Evolutionary conservation across 1,140 invertebrate genomes (phyloP).

Genomic region (Homarus americanus): DNA sequence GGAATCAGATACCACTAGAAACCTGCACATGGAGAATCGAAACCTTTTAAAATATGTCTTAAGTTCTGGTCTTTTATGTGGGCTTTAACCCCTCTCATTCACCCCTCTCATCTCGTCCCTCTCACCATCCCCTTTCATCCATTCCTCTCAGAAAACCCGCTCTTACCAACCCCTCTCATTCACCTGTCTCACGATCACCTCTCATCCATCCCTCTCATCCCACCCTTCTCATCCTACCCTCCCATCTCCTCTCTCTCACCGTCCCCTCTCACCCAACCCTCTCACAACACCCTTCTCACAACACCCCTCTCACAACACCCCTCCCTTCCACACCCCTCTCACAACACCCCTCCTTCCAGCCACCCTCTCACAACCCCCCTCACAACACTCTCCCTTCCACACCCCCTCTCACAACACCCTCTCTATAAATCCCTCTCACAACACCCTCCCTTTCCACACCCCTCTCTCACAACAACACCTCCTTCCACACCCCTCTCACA

Average conservation of each 20-base stretch:
- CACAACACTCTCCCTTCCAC: background rate
- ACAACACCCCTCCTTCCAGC: background rate
- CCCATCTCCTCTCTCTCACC: background rate
- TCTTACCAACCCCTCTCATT: background rate
- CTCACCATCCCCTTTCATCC: no score
- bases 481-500: background rate
- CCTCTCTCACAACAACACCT: no score
- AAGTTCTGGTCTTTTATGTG: no score
- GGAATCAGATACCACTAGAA: no score
- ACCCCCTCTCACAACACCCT: background rate
- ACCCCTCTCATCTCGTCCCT: background rate
- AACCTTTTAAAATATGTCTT: no score
- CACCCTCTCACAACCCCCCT: background rate
- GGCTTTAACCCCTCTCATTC: background rate
- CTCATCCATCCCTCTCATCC: background rate
- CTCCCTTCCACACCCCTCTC: background rate
- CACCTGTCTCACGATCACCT: background rate
- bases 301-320: background rate
- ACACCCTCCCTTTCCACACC: background rate
- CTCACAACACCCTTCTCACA: background rate
- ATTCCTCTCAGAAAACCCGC: no score
- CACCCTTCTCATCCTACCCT: background rate
- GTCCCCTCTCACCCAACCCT: background rate
- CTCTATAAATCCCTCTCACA: background rate
- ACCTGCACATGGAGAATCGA: no score